A percentile compares a stretch with the other conserved stretches of the same genome.
Conservation (phyloP, 2,797 vertebrate genomes). For the Gadopsis marmoratus region DNA sequence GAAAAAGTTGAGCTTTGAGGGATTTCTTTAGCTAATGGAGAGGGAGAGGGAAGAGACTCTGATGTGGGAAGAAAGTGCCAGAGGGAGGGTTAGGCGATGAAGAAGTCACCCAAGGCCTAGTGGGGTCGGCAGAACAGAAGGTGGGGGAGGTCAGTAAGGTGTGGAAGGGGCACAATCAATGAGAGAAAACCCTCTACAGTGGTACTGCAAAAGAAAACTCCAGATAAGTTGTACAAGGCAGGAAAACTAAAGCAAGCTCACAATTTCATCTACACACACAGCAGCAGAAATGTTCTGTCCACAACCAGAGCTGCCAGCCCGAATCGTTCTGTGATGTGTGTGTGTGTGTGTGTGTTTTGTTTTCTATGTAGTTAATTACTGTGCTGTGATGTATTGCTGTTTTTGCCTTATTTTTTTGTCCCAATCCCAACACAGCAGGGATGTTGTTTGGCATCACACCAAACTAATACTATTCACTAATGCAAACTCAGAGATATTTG, state of each 20-base stretch:
- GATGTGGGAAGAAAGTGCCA: neutral
- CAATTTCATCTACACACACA: neutral
- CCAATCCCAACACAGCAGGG: conserved; percentile 6
- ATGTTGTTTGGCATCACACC: conserved; percentile 19
- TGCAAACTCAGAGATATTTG: conserved; percentile 4
- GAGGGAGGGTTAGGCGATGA: neutral
- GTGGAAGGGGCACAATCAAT: neutral
- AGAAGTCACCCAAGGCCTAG: neutral
- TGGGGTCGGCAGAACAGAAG: neutral
- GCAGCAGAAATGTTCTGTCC: neutral
- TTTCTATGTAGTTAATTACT: conserved; percentile 6
- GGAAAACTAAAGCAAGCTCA: neutral
- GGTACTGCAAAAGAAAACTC: neutral
- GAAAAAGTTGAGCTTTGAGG: neutral
- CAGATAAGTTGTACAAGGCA: neutral
- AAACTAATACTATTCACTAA: neutral
- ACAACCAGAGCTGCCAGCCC: neutral
- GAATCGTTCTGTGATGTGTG: neutral
- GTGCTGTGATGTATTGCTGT: conserved; percentile 13
- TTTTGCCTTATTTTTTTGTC: neutral
- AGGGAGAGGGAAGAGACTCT: neutral
- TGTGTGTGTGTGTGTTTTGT: too few relatives aligned
- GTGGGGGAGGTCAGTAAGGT: neutral
- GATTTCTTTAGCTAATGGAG: neutral
- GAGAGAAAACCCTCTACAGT: neutral